phyloP scores from a whole-genome alignment of 2,797 vertebrate genomes.

The Ptychadena robeensis region DNA sequence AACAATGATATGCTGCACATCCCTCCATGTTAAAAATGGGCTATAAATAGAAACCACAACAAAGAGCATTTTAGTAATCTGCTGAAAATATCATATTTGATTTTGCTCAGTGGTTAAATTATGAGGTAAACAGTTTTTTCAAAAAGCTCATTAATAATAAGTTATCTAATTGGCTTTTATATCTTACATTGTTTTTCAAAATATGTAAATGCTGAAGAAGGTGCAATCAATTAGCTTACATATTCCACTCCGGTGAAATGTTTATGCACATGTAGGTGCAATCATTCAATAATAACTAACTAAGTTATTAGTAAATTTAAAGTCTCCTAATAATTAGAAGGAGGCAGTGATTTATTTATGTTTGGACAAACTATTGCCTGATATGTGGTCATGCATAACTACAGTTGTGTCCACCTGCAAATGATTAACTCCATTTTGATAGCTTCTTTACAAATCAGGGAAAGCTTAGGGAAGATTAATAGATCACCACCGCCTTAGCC shows the following conservation, averaged over 20 bases:
- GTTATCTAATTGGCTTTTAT: not conserved
- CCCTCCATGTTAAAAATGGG: conserved; percentile 92
- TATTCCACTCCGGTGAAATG: not conserved
- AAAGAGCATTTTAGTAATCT: conserved; percentile 63
- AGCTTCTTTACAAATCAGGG: conserved; percentile 48
- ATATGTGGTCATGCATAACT: conserved; percentile 42
- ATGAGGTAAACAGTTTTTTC: not conserved
- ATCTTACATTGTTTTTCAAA: not conserved
- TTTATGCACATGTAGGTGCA: not conserved
- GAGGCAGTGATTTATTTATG: conserved; percentile 46
- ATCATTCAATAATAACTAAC: not conserved
- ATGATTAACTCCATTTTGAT: conserved; percentile 56
- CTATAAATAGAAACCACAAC: conserved; percentile 75
- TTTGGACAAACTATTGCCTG: conserved; percentile 38
- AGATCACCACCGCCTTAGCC: conserved; percentile 20
- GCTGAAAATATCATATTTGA: not conserved
- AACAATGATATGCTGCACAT: conserved; percentile 98
- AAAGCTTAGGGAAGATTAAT: conserved; percentile 45
- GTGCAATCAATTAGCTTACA: not conserved
- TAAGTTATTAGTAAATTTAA: conserved; percentile 15
- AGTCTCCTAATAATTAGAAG: conserved; percentile 33
- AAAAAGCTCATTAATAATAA: not conserved
- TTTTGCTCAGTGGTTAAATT: not conserved
- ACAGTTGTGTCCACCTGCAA: conserved; percentile 13
- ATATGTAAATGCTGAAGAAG: not conserved